Percentiles rank a stretch among this genome's conserved stretches.
Conservation (phyloP, 1,140 invertebrate species). For the Drosophila leontia region DNA sequence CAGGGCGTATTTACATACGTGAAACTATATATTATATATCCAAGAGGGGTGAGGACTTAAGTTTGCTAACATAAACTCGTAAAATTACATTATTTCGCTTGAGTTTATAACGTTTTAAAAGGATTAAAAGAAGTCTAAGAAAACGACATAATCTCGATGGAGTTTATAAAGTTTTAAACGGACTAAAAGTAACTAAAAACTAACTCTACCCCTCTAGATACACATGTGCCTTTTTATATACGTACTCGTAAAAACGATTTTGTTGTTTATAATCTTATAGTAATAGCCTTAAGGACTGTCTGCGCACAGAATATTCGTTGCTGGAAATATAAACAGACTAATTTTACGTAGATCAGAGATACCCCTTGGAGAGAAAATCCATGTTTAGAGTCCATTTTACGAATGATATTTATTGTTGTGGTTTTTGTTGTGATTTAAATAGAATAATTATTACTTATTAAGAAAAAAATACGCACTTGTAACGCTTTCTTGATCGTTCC, state of each 20-base stretch:
- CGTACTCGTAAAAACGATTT: slow-evolving; percentile 15
- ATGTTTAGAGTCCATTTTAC: slow-evolving; percentile 57
- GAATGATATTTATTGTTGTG: slow-evolving; percentile 81
- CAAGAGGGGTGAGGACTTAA: not conserved
- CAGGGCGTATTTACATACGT: slow-evolving; percentile 32
- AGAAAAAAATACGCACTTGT: slow-evolving; percentile 69
- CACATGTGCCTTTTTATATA: slow-evolving; percentile 61
- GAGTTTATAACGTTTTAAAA: not conserved
- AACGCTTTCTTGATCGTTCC: slow-evolving; percentile 18
- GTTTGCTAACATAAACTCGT: too few relatives aligned
- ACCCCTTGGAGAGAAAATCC: slow-evolving; percentile 4
- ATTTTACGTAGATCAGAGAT: not conserved
- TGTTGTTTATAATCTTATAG: slow-evolving; percentile 7
- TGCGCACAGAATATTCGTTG: slow-evolving; percentile 18
- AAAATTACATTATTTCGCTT: not conserved
- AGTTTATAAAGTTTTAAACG: too few relatives aligned
- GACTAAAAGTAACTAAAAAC: too few relatives aligned
- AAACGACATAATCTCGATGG: not conserved
- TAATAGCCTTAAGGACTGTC: slow-evolving; percentile 17
- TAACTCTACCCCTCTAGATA: not conserved
- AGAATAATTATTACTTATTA: slow-evolving; percentile 66
- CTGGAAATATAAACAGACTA: slow-evolving; percentile 15
- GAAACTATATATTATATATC: slow-evolving; percentile 14
- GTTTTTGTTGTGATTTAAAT: slow-evolving; percentile 74
- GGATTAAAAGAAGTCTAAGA: too few relatives aligned